phyloP scores from a whole-genome alignment of 2,888 invertebrate genomes.

The Piscicola geometra region DNA sequence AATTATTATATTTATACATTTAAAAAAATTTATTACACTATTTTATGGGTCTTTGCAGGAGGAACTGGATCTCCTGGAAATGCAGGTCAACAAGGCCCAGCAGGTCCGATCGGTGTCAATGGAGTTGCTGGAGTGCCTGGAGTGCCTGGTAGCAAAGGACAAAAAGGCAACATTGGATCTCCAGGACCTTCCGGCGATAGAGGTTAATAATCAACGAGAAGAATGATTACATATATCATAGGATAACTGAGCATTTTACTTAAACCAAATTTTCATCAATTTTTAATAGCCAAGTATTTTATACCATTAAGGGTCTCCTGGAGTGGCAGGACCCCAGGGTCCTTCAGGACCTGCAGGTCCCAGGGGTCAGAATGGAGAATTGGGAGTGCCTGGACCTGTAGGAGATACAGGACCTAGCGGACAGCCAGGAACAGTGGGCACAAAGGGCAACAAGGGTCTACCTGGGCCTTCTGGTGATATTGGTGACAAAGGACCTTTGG shows the following conservation, averaged over 20 bases:
- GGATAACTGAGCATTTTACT: background rate
- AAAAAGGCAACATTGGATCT: background rate
- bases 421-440: slow-evolving; percentile 30
- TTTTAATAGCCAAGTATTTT: background rate
- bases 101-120: slow-evolving; percentile 34
- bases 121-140: slow-evolving; percentile 34
- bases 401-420: slow-evolving; percentile 37
- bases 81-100: slow-evolving; percentile 26
- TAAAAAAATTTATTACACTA: too few relatives aligned
- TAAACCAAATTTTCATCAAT: slow-evolving; percentile 2
- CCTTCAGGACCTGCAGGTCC: background rate
- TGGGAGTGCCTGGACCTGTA: slow-evolving; percentile 9
- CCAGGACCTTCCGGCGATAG: slow-evolving; percentile 13
- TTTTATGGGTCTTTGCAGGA: background rate
- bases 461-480: slow-evolving; percentile 30
- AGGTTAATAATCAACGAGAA: too few relatives aligned
- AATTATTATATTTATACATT: too few relatives aligned
- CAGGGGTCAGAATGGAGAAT: background rate
- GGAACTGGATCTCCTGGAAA: slow-evolving; percentile 3
- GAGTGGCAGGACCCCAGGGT: background rate
- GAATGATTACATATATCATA: background rate
- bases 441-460: slow-evolving; percentile 26
- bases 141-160: slow-evolving; percentile 15
- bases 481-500: slow-evolving; percentile 33
- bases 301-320: background rate